Conservation (phyloP, 2,888 invertebrate genomes). For the Drosophila paracracens region DNA sequence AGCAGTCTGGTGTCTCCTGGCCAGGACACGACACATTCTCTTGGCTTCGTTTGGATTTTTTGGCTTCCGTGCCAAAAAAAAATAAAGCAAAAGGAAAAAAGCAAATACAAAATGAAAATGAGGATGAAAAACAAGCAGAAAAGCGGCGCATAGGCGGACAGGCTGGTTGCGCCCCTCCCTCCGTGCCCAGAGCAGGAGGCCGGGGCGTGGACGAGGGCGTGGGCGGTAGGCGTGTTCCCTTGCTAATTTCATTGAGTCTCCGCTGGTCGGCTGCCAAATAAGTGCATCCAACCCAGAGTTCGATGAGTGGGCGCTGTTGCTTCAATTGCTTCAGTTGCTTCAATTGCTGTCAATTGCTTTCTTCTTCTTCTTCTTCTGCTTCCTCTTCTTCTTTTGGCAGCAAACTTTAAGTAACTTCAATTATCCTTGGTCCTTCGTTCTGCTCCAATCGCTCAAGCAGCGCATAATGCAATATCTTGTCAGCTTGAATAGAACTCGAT, state of each 20-base stretch:
- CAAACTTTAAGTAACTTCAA: constrained; percentile 52
- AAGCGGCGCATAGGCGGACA: constrained; percentile 50
- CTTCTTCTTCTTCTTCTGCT: neutral
- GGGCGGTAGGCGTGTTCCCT: constrained; percentile 45
- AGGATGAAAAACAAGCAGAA: constrained; percentile 33
- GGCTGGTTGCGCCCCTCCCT: constrained; percentile 24
- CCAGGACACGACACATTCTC: constrained; percentile 62
- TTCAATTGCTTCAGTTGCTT: constrained; percentile 42
- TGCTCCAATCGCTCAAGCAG: constrained; percentile 21
- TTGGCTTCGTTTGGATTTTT: constrained; percentile 77
- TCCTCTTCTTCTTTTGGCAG: neutral
- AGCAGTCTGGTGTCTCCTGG: constrained; percentile 16
- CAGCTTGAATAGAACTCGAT: constrained; percentile 18
- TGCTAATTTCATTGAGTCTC: constrained; percentile 76
- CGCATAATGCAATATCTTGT: neutral
- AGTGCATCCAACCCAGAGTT: constrained; percentile 23
- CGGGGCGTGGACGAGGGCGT: constrained; percentile 16
- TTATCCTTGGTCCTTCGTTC: constrained; percentile 34
- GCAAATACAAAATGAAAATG: constrained; percentile 10
- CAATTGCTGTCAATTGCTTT: constrained; percentile 6
- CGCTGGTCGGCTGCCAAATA: constrained; percentile 61
- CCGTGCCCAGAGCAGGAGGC: neutral
- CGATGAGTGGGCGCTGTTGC: constrained; percentile 60
- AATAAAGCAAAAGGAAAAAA: constrained; percentile 12
- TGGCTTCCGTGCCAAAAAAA: constrained; percentile 74